Evolutionary conservation across 2,113 vertebrate genomes (phyloP), one percentile per base, ranked within the genome.

Genomic region (Odontesthes bonariensis): DNA sequence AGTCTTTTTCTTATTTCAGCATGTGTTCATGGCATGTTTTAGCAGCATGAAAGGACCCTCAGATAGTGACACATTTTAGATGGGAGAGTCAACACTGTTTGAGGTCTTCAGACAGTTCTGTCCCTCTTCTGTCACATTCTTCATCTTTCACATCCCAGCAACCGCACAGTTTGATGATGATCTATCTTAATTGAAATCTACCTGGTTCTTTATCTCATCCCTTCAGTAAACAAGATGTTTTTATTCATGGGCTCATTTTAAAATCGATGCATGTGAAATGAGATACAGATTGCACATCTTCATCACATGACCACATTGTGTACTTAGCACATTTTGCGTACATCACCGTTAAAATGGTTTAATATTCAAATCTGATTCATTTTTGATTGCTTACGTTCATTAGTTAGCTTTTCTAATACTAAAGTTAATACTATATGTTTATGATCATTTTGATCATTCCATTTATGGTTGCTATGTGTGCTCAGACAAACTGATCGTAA

Each of bases 171-270:
- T 47, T 58, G 22, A 63, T 67, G n/a, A 53, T 11, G 0, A 46
- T 42, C 63, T 71, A 91, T 89, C 87, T 89, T 84, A 86, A 90
- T 90, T 85, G 84, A 80, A 88, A 92, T 87, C 89, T 77, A 59
- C 47, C 2, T 31, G 35, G 32, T n/a, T 78, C 47, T 54, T 71
- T 63, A 87, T 86, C 87, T 73, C 60, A 83, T 85, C 73, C 78
- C 61, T 22, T 62, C 63, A 38, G 42, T 64, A 65, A 88, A 77
- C 72, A 86, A 20, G 75, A 47, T 46, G 49, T 65, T 81, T 73
- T 69, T 79, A 77, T 69, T 81, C 73, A 78, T 38, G 33, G 56
- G 33, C 61, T 70, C 49, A 33, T 59, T 31, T 13, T 44, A 67
- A 31, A 54, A 27, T 62, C 22, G 8, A 44, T 1, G 33, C 8